Evolutionary conservation across 2,797 vertebrate genomes (phyloP), one percentile per base, ranked within the genome.

Genomic region (Oreochromis mossambicus): DNA sequence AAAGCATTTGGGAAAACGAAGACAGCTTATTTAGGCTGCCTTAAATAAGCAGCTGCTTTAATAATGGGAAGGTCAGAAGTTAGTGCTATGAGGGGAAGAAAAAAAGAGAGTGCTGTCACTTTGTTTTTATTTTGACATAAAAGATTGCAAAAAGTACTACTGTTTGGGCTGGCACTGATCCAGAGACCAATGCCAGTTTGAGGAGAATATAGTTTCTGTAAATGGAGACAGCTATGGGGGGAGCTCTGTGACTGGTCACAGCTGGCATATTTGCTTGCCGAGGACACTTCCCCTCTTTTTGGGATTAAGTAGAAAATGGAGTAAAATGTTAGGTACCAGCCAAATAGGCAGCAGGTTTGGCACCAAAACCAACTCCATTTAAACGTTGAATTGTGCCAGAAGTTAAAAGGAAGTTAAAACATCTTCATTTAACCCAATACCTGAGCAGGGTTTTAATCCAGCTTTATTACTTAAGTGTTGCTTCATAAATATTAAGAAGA

Each of bases 261-360:
- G 93, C 86, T 92, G 91, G 93, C 90, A 94, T 94, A 89, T 86
- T 94, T 94, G 84, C 86, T 79, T 54, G 81, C 83, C 92, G 92
- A 94, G 90, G 91, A 87, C 80, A 92, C 88, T 93, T 95, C 92
- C 90, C 85, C 80, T 88, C 41, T 50, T 63, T 63, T 83, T 52
- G 81, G 43, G 21, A 73, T 84, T 81, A 82, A 63, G 48, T 26
- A 43, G 84, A 73, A 79, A 83, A 87, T 36, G 46, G 77, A 81
- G 78, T 29, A 2, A 51, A 80, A 41, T 24, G 79, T 36, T 66
- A 88, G 81, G 77, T n/a, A 36, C 79, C n/a, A 87, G 86, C 89
- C 87, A 88, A 93, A 87, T 26, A 87, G 87, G 90, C 87, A 92
- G 81, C 83, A 84, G 83, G 36, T 91, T 88, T 91, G 91, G 92